These are phyloP conservation scores for Sebastes wilsoni DNA, from an alignment of 2,797 vertebrate species.

Conservation along the genomic window DNA sequence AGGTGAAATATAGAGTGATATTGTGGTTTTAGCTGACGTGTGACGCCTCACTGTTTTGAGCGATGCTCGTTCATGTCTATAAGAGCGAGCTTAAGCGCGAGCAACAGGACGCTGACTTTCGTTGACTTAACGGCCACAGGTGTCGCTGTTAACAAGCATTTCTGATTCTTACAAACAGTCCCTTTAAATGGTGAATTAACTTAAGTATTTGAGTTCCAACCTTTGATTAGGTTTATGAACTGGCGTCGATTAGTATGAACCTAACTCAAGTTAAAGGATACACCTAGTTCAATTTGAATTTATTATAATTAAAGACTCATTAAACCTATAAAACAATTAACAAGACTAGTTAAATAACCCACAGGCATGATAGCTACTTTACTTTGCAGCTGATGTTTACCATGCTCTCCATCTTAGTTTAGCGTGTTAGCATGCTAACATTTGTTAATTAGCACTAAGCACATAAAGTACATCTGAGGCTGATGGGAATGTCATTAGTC, in stretches of 20 bases:
- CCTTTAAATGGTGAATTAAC: neutral
- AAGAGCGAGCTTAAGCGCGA: no score
- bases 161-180: no score
- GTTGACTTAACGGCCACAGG: no score
- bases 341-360: neutral
- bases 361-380: neutral
- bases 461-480: neutral
- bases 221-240: neutral
- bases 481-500: neutral
- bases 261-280: neutral
- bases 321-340: neutral
- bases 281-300: no score
- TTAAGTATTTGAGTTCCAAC: neutral
- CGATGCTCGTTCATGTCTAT: no score
- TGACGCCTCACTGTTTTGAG: no score
- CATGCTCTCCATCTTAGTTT: fast-evolving
- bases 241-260: no score
- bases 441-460: neutral
- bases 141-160: no score
- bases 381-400: neutral
- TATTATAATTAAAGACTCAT: neutral
- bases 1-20: no score
- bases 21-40: no score
- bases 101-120: no score
- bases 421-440: neutral